Evolutionary conservation across 2,113 vertebrate genomes (phyloP).

Genomic region (Ptilonorhynchus violaceus): DNA sequence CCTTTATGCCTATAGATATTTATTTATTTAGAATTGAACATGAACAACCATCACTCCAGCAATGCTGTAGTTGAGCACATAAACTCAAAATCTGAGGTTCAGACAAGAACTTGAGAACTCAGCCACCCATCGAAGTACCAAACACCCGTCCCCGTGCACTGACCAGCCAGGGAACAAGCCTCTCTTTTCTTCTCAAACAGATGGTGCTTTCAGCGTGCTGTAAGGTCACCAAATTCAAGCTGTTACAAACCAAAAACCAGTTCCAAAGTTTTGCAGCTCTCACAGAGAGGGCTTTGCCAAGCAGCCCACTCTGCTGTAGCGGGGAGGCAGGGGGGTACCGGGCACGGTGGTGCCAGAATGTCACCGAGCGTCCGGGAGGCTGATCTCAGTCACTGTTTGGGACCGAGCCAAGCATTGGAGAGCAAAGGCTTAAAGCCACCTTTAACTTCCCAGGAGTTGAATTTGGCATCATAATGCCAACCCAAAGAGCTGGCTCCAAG

Average conservation of each 20-base stretch:
- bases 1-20: background rate
- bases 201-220: slow-evolving; percentile 6
- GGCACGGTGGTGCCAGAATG: background rate
- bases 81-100: background rate
- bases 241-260: slow-evolving; percentile 30
- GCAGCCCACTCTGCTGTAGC: background rate
- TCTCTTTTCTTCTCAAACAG: slow-evolving; percentile 12
- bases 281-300: background rate
- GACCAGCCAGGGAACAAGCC: background rate
- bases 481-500: slow-evolving; percentile 49
- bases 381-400: slow-evolving; percentile 37
- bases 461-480: slow-evolving; percentile 26
- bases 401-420: slow-evolving; percentile 1
- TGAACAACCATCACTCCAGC: background rate
- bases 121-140: background rate
- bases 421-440: slow-evolving; percentile 56
- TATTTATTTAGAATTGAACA: background rate
- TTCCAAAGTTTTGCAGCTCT: slow-evolving; percentile 38
- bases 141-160: background rate
- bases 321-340: background rate
- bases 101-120: background rate
- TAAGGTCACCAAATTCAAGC: slow-evolving; percentile 61
- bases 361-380: background rate
- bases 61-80: background rate
- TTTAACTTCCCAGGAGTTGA: slow-evolving; percentile 51